Evolutionary conservation across 2,113 vertebrate species (phyloP), one percentile per base, ranked within the genome.

Genomic region (Acanthochromis polyacanthus): DNA sequence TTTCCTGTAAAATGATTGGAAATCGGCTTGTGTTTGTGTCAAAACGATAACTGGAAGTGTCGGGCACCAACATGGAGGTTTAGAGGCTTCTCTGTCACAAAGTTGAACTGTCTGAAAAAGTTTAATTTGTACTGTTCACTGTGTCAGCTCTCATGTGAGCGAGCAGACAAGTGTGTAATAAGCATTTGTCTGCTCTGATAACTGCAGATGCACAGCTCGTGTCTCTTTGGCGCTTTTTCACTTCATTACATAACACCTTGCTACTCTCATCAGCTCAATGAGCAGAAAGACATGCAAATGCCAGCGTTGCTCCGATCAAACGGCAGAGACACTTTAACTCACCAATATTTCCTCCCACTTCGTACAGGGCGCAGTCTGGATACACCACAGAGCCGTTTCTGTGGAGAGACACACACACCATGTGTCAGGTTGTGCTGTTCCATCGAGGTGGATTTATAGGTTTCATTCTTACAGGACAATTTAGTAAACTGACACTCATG

Each of bases 311-410:
- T 60, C 57, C 1, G 5, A 73, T 53, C 46, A n/a, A 81, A 76
- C 11, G 1, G 32, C 22, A 19, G 23, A 36, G 50, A 20, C 30
- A 6, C 48, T 38, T 60, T 55, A 10, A 92, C 97, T 92, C 88
- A 96, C 96, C 95, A 52, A 97, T 97, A 57, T 96, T 97, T 16
- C 96, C 96, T 70, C 96, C 96, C 32, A 96, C 95, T 95, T 98
- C 96, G 51, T 94, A 97, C 8, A 97, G 80, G 63, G 94, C 89
- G 20, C 95, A 86, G 82, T 92, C 94, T 0, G 91, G 83, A 12
- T 87, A 83, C 3, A 89, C 88, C 2, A 59, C 10, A 0, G 94
- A 90, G 61, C 93, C 94, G 58, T 95, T 95, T 79, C 95, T 97
- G 89, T 69, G 63, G 82, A 57, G 32, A 69, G 48, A 82, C 28